A percentile compares a stretch with the other conserved stretches of the same genome.
Evolutionary conservation across 2,888 invertebrate genomes (phyloP).

Genomic region (Sinodicranocentrus sp.): DNA sequence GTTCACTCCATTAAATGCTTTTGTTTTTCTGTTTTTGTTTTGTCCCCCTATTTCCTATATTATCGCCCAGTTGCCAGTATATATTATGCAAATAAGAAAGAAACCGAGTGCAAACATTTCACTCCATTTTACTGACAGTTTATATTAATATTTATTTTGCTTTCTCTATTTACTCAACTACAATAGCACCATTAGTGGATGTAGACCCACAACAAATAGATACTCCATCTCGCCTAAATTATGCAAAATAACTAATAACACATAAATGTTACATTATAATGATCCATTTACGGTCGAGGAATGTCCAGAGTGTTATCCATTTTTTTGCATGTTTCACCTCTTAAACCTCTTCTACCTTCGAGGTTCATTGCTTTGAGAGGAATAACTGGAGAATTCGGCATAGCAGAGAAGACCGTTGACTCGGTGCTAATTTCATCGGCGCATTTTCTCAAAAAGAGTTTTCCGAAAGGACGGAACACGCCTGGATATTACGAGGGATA

Average conservation of each 20-base stretch:
- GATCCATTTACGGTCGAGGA: not conserved
- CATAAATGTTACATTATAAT: too few species aligned
- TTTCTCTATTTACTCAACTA: not conserved
- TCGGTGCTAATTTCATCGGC: constrained; percentile 51
- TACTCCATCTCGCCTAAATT: too few species aligned
- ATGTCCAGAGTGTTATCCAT: not conserved
- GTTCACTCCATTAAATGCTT: too few species aligned
- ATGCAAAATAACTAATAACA: too few species aligned
- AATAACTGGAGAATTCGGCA: not conserved
- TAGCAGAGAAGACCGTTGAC: constrained; percentile 33
- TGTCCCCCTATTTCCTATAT: too few species aligned
- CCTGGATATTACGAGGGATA: constrained; percentile 18
- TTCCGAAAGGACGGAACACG: constrained; percentile 37
- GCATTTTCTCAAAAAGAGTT: constrained; percentile 51
- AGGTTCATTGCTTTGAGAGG: not conserved
- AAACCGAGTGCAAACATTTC: not conserved
- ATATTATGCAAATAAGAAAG: not conserved
- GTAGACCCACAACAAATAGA: too few species aligned
- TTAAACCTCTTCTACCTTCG: not conserved
- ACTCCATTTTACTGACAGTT: not conserved
- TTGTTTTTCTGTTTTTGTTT: too few species aligned
- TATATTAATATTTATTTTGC: too few species aligned
- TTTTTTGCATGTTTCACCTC: not conserved
- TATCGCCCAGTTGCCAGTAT: too few species aligned
- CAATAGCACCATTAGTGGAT: too few species aligned